These are phyloP conservation scores for Trididemnum clinides DNA, from an alignment of 23 tunicate genomes.

Conservation along the genomic window DNA sequence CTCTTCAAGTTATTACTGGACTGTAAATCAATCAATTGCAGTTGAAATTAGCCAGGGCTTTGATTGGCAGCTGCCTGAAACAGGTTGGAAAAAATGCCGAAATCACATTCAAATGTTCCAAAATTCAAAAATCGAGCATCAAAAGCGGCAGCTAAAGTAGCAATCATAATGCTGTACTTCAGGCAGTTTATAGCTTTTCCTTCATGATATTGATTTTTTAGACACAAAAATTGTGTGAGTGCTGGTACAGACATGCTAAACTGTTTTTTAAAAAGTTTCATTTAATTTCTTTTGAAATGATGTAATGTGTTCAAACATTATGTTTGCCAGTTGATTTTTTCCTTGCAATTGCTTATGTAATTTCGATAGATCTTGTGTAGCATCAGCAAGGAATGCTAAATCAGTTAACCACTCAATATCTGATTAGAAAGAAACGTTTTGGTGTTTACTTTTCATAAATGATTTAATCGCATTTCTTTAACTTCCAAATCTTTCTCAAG, in stretches of 20 bases:
- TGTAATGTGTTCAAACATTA: too few species aligned
- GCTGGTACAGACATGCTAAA: background rate
- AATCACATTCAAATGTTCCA: conserved; percentile 2
- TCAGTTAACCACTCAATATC: background rate
- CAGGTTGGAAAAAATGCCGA: background rate
- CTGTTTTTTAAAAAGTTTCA: background rate
- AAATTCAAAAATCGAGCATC: background rate
- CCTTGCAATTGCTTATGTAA: background rate
- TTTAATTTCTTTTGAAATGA: too few species aligned
- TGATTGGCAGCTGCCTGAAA: background rate
- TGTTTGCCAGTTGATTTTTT: background rate
- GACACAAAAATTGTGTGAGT: background rate
- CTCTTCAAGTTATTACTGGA: background rate
- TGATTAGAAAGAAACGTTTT: background rate
- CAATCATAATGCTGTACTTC: background rate
- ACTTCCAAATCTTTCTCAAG: background rate
- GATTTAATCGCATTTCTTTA: background rate
- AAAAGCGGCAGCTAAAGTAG: background rate
- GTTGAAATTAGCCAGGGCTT: background rate
- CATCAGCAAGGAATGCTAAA: background rate
- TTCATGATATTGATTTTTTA: background rate
- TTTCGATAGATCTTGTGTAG: background rate
- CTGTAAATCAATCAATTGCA: background rate
- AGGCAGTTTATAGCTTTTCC: background rate
- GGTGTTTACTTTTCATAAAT: background rate